Percentiles rank a stretch among this genome's conserved stretches.
Evolutionary conservation across 2,888 invertebrate genomes (phyloP).

Genomic region (Tetragonula carbonaria): DNA sequence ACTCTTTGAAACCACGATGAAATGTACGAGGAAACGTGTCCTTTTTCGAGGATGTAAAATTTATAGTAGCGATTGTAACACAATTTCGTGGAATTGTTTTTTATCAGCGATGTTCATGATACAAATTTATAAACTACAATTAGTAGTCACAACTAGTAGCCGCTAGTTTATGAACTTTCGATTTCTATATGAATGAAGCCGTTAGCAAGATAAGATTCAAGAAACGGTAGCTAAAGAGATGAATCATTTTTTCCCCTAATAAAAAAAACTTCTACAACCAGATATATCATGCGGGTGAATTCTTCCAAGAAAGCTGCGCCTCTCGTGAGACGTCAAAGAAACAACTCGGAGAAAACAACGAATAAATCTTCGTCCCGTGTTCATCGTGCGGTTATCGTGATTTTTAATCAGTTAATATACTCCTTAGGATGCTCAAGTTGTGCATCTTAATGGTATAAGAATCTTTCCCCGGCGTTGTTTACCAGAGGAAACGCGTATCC

Average conservation of each 20-base stretch:
- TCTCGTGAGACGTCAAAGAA: neutral
- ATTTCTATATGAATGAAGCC: neutral
- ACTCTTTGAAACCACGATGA: neutral
- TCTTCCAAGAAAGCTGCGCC: constrained; percentile 15
- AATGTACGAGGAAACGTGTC: neutral
- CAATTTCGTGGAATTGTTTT: too few relatives aligned
- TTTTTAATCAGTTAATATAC: constrained; percentile 49
- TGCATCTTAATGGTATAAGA: constrained; percentile 35
- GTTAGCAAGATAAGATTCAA: neutral
- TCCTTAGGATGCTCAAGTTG: constrained; percentile 41
- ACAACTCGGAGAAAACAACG: constrained; percentile 12
- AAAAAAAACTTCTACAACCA: neutral
- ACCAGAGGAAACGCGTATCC: constrained; percentile 36
- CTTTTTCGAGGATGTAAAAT: neutral
- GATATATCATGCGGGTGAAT: neutral
- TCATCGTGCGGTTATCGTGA: constrained; percentile 40
- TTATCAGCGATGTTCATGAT: neutral
- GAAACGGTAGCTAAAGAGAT: neutral
- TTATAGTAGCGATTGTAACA: too few relatives aligned
- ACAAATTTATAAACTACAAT: neutral
- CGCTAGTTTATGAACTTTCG: accelerated
- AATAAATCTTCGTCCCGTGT: constrained; percentile 30
- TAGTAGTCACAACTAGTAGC: neutral
- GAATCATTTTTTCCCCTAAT: neutral
- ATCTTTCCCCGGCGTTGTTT: constrained; percentile 35